phyloP scores from a whole-genome alignment of 2,113 vertebrate species.

The Trogon melanurus region DNA sequence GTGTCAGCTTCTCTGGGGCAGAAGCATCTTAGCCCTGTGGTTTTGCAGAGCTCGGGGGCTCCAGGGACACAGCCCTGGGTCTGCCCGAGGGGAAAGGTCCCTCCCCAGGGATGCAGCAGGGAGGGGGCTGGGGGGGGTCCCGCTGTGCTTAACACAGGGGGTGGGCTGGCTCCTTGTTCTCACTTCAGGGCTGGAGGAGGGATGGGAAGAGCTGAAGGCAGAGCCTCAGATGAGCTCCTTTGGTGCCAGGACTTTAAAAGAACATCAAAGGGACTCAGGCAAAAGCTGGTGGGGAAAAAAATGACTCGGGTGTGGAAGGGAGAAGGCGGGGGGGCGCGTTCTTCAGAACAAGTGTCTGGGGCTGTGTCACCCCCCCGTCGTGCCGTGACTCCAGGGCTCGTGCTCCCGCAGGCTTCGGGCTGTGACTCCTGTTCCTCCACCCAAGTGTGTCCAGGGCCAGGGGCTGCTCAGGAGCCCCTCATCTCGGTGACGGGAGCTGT shows the following conservation, averaged over 20 bases:
- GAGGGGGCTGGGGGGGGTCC: background rate
- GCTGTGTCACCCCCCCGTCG: fast-evolving
- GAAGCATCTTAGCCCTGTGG: background rate
- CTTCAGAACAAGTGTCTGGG: background rate
- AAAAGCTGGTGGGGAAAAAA: background rate
- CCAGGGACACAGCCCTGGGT: background rate
- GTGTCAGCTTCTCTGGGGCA: no score
- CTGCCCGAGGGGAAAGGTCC: background rate
- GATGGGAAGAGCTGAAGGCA: background rate
- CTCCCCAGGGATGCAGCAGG: background rate
- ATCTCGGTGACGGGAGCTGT: background rate
- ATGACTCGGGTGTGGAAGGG: background rate
- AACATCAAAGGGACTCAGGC: background rate
- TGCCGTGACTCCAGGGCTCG: background rate
- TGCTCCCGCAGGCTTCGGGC: background rate
- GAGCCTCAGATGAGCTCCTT: background rate
- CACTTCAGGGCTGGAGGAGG: background rate
- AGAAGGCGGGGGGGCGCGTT: fast-evolving
- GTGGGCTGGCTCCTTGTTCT: background rate
- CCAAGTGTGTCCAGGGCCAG: fast-evolving
- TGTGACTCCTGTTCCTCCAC: background rate
- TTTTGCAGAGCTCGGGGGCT: background rate
- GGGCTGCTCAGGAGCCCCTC: background rate
- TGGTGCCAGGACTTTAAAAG: background rate
- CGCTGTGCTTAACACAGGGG: background rate